Base-by-base conservation (phyloP, 2,113 vertebrate genomes). In the Tringa solitaria region DNA sequence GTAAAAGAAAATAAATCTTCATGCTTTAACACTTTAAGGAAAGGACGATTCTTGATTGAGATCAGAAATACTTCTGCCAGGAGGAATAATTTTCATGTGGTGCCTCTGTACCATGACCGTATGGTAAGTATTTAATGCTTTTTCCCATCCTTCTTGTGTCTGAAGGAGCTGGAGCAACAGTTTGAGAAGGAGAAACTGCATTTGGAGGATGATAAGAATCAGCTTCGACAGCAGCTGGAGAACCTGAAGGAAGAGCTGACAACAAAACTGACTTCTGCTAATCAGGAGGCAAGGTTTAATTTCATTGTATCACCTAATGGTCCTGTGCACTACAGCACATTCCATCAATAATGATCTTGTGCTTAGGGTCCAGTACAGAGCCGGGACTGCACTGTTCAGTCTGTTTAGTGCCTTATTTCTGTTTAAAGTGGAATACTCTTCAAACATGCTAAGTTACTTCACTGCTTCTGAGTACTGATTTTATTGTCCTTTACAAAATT, bases 111-210 rank as follows among this genome's bases (percentile, higher is more conserved):
- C 5, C 65, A 17, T 88, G 39, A 65, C 41, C 6, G 2, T 41
- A 15, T 32, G 45, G 28, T 15, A 89, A 26, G 4, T 60, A 30
- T 89, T 54, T 76, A 89, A 30, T 76, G 28, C 88, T 94, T 73
- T 45, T 96, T 92, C n/a, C 46, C 48, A 37, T 23, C 14, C 26
- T 63, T 91, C 75, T 60, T 51, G 45, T 97, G 94, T 96, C 54
- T 79, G 79, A 97, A 99, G 99, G 99, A 99, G 90, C 95, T 99
- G 97, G 99, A 99, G 92, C 99, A 99, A 97, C 98, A 98, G 95
- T 98, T 99, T 97, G 98, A 99, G 97, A 98, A 97, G 88, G 99
- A 99, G 95, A 99, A 98, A 59, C 95, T 97, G 53, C 98, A 97
- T 35, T 97, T 99, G 97, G 99, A 99, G 97, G 99, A 99, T 35